A percentile compares a stretch with the other conserved stretches of the same genome.
Conservation (phyloP, 2,888 invertebrate genomes). For the Volucella zonaria region DNA sequence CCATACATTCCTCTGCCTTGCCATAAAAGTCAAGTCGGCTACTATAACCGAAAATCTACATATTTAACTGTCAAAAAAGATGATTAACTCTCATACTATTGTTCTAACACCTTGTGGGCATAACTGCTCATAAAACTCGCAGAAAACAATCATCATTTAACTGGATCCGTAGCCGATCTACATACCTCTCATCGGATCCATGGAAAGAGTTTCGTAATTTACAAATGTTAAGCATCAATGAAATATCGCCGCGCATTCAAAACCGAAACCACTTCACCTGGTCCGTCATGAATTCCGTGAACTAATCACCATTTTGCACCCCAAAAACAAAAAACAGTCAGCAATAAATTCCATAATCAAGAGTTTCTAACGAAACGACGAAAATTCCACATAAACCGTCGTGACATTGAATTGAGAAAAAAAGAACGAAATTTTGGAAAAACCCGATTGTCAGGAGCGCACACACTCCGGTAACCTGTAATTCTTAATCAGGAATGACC, state of each 20-base stretch:
- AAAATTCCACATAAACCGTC: slow-evolving; percentile 20
- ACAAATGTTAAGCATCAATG: neutral
- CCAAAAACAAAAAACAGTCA: neutral
- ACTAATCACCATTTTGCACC: slow-evolving; percentile 23
- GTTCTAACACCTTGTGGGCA: too few species aligned
- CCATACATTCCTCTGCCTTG: too few species aligned
- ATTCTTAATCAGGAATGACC: slow-evolving; percentile 53
- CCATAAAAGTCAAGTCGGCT: too few species aligned
- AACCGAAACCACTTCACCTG: neutral
- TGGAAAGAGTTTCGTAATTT: too few species aligned
- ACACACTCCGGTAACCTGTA: slow-evolving; percentile 49
- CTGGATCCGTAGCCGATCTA: too few species aligned
- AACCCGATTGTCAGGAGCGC: slow-evolving; percentile 1
- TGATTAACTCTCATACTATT: too few species aligned
- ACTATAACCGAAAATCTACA: too few species aligned
- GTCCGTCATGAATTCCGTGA: slow-evolving; percentile 10
- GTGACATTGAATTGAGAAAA: neutral
- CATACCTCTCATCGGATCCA: too few species aligned
- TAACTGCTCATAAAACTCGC: too few species aligned
- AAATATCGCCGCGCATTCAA: neutral
- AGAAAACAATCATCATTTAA: too few species aligned
- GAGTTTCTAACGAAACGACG: neutral
- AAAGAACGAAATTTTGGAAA: slow-evolving; percentile 7
- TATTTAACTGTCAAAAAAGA: too few species aligned
- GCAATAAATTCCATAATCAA: slow-evolving; percentile 40